Conservation (phyloP, 30 jellyfish, hydroid and myxozoan genomes). For the Sanderia malayensis region DNA sequence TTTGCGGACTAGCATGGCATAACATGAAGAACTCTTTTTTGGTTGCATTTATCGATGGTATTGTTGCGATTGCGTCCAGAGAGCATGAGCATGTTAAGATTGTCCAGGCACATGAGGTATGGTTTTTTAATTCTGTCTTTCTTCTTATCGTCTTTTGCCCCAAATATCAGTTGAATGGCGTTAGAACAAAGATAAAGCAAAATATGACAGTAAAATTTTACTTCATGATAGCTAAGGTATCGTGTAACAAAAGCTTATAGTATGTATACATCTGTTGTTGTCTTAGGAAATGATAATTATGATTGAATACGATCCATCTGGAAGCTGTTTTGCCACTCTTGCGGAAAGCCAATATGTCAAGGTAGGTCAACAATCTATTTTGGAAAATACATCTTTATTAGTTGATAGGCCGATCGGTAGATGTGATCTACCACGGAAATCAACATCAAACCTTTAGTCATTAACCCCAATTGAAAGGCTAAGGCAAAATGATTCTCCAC, state of each 20-base stretch:
- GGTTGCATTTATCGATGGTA: conserved; percentile 75
- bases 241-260: too few relatives aligned
- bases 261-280: not conserved
- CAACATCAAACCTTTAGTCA: too few relatives aligned
- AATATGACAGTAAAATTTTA: too few relatives aligned
- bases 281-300: conserved; percentile 55
- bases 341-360: conserved; percentile 62
- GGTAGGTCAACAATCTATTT: conserved; percentile 14
- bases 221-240: too few relatives aligned
- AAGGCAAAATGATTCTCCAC: not conserved
- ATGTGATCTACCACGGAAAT: too few relatives aligned
- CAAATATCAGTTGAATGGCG: too few relatives aligned
- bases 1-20: conserved; percentile 69
- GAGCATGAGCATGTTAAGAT: conserved; percentile 40
- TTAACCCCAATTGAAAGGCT: too few relatives aligned
- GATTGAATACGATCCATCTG: conserved; percentile 53
- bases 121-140: too few relatives aligned
- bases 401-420: too few relatives aligned
- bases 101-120: conserved; percentile 65
- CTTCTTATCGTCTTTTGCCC: too few relatives aligned
- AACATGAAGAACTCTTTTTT: conserved; percentile 33
- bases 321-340: conserved; percentile 72
- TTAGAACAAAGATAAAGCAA: too few relatives aligned
- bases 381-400: too few relatives aligned
- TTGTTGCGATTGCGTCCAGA: conserved; percentile 45